These are phyloP conservation scores for Nansenia antarctica DNA, from an alignment of 2,113 vertebrate genomes.

Conservation along the genomic window DNA sequence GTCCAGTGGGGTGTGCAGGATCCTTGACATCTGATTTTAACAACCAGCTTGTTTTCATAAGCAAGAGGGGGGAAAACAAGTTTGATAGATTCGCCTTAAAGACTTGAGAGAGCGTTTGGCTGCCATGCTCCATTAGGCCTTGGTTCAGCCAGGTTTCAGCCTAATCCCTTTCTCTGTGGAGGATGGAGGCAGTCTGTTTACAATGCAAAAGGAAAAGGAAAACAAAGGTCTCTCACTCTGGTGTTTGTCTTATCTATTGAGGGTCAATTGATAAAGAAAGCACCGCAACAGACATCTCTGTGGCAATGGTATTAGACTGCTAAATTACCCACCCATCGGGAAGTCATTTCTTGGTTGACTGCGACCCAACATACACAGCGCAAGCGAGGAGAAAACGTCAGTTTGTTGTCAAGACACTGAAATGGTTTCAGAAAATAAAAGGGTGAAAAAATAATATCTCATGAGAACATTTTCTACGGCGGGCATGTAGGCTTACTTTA, in stretches of 20 bases:
- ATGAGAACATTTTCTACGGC: no score
- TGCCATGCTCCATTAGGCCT: slow-evolving; percentile 42
- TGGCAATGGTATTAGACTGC: no score
- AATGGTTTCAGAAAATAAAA: no score
- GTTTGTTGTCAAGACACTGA: no score
- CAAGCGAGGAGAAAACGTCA: no score
- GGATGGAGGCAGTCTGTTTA: slow-evolving; percentile 37
- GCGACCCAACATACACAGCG: slow-evolving; percentile 11
- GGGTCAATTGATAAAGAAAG: no score
- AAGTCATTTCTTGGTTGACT: background rate
- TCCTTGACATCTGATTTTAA: slow-evolving; percentile 45
- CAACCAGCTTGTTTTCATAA: slow-evolving; percentile 49
- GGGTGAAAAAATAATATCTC: slow-evolving; percentile 9
- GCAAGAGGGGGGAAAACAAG: slow-evolving; percentile 26
- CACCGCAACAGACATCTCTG: no score
- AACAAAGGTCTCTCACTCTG: no score
- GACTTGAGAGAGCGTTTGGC: slow-evolving; percentile 41
- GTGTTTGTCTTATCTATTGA: no score
- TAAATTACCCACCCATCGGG: no score
- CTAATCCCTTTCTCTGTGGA: slow-evolving; percentile 21
- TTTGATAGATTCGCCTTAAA: slow-evolving; percentile 55
- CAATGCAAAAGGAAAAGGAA: no score
- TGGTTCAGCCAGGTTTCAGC: slow-evolving; percentile 39
- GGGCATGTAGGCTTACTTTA: no score
- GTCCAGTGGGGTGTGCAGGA: slow-evolving; percentile 35